Conservation (phyloP, 92 coral and sea anemone genomes). For the Plumapathes pennacea region DNA sequence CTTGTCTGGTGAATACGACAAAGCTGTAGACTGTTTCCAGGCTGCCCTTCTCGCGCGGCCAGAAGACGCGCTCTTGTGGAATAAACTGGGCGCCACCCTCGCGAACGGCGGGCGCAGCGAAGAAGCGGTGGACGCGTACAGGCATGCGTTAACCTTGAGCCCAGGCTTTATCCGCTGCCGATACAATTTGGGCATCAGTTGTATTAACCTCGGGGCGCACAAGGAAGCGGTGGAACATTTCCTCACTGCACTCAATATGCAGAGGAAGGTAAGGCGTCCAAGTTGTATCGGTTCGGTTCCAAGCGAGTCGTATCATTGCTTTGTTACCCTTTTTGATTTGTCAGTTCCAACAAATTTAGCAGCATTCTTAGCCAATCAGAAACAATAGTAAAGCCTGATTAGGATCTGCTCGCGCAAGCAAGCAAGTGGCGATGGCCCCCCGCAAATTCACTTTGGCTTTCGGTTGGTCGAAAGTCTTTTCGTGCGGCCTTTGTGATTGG, state of each 20-base stretch:
- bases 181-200: conserved; percentile 94
- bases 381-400: too few relatives aligned
- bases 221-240: conserved; percentile 93
- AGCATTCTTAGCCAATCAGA: too few relatives aligned
- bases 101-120: conserved; percentile 99
- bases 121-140: conserved; percentile 98
- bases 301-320: too few relatives aligned
- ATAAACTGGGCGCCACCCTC: conserved; percentile 94
- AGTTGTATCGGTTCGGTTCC: too few relatives aligned
- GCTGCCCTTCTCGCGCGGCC: conserved; percentile 84
- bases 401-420: too few relatives aligned
- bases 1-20: conserved; percentile 97
- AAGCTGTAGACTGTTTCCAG: conserved; percentile 97
- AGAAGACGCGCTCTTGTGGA: conserved; percentile 88
- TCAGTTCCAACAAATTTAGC: too few relatives aligned
- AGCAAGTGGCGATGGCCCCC: too few relatives aligned
- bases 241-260: conserved; percentile 89
- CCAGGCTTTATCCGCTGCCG: conserved; percentile 97
- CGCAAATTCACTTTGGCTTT: not conserved
- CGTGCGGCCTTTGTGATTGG: too few relatives aligned
- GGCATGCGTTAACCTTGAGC: conserved; percentile 93
- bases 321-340: too few relatives aligned
- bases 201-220: conserved; percentile 87
- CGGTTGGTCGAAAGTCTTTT: too few relatives aligned
- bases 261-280: conserved; percentile 62